phyloP scores from a whole-genome alignment of 2,113 vertebrate genomes.

The Microcebus ravelobensis region DNA sequence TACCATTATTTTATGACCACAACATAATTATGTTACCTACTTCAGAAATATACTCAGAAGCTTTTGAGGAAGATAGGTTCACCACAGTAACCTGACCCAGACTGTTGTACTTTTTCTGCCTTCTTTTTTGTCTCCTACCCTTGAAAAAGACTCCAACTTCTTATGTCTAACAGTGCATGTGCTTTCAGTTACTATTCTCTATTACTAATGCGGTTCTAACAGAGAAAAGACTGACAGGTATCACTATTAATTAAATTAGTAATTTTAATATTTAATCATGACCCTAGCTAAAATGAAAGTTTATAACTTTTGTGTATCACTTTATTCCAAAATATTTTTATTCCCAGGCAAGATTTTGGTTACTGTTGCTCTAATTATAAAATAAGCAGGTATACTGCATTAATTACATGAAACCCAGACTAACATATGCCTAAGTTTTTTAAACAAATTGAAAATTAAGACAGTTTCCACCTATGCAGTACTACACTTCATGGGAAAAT shows the following conservation, averaged over 20 bases:
- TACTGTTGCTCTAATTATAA: neutral
- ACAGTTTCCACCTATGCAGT: neutral
- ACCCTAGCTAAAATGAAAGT: neutral
- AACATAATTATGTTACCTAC: neutral
- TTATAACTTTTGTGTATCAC: neutral
- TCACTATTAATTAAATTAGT: neutral
- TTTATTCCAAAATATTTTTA: neutral
- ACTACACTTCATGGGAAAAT: neutral
- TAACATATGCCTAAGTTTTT: neutral
- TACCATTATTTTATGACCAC: neutral
- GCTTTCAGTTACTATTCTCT: neutral
- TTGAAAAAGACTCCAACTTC: constrained; percentile 3
- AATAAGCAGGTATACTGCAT: neutral
- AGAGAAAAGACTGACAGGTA: neutral
- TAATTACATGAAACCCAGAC: neutral
- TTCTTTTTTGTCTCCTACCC: neutral
- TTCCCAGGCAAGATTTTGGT: neutral
- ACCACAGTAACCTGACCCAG: neutral
- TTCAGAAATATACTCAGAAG: neutral
- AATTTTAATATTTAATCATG: constrained; percentile 6
- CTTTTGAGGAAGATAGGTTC: neutral
- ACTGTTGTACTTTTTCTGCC: neutral
- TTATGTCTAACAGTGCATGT: neutral
- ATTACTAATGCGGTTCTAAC: neutral
- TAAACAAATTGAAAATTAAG: constrained; percentile 4